Evolutionary conservation across 2,888 invertebrate species (phyloP), one percentile per base, ranked within the genome.

Genomic region (Polymixis lichenea): DNA sequence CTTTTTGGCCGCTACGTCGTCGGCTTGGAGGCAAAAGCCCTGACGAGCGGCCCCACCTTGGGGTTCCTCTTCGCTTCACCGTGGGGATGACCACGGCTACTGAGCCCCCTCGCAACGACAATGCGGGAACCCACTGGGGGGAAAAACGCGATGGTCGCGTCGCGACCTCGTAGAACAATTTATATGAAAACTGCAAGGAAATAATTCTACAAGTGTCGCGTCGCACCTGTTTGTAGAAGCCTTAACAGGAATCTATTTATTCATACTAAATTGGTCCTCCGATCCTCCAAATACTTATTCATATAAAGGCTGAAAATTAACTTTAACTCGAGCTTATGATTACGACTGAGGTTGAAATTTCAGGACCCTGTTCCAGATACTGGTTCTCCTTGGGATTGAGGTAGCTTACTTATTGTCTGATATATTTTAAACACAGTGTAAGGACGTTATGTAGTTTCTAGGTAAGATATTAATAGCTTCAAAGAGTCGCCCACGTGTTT

Each of bases 391-490:
- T 13, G 2, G 60, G 61, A 22, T 22, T 22, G 32, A n/a, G 22
- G 22, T 61, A 28, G 60, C 19, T 28, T 73, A 46, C 11, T 19
- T 15, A 53, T 28, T 15, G 22, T 43, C 65, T 69, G 13, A 3
- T 28, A 28, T 55, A 28, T 38, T 53, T 53, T 11, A 53, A 72
- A 72, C 38, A 71, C 15, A 43, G 17, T 72, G 13, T 17, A 43
- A 28, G 55, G 7, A 49, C 53, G 15, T 22, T 28, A 53, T 38
- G 49, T 38, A 5, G 38, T 19, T 68, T 78, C 68, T 28, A 56
- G 32, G 69, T 78, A 51, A 19, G 25, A 15, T 49, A 75, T 58
- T 28, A 38, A 58, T 46, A 82, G 38, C 56, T 28, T 49, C 53
- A 64, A 28, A 77, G 17, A 46, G 19, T 25, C 38, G 15, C 13